These are phyloP conservation scores for Myrmecophaga tridactyla DNA, from an alignment of 2,113 vertebrate genomes.

Conservation along the genomic window DNA sequence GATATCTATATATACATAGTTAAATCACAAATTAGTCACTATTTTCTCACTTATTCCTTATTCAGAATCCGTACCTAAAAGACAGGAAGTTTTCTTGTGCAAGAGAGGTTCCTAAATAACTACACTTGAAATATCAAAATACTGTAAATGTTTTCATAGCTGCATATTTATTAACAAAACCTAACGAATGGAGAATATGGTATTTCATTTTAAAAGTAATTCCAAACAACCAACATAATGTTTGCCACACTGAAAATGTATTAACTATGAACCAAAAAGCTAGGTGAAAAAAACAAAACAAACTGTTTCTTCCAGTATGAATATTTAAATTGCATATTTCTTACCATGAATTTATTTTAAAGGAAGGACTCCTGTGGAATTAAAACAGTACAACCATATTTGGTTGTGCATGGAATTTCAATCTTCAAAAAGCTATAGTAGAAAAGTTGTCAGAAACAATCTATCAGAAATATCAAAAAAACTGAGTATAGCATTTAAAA, in stretches of 20 bases:
- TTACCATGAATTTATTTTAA: not conserved
- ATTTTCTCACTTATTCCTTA: not conserved
- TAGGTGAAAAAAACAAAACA: not conserved
- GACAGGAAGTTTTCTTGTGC: not conserved
- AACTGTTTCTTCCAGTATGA: not conserved
- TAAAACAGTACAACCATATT: not conserved
- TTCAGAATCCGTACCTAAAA: not conserved
- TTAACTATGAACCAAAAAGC: not conserved
- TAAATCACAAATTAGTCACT: not conserved
- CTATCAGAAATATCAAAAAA: slow-evolving; percentile 13
- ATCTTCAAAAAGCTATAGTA: not conserved
- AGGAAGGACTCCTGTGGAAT: not conserved
- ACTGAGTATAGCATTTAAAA: slow-evolving; percentile 27
- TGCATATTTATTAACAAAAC: not conserved
- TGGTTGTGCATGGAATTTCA: not conserved
- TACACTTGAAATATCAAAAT: not conserved
- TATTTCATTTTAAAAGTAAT: not conserved
- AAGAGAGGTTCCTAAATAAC: slow-evolving; percentile 3
- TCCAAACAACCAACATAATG: not conserved
- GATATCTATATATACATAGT: not conserved
- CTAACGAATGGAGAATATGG: not conserved
- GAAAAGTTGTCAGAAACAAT: not conserved
- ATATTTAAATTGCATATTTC: not conserved
- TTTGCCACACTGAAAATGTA: not conserved
- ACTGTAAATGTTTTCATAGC: not conserved